Evolutionary conservation across 1,140 invertebrate genomes (phyloP).

Genomic region (Ladona fulva): DNA sequence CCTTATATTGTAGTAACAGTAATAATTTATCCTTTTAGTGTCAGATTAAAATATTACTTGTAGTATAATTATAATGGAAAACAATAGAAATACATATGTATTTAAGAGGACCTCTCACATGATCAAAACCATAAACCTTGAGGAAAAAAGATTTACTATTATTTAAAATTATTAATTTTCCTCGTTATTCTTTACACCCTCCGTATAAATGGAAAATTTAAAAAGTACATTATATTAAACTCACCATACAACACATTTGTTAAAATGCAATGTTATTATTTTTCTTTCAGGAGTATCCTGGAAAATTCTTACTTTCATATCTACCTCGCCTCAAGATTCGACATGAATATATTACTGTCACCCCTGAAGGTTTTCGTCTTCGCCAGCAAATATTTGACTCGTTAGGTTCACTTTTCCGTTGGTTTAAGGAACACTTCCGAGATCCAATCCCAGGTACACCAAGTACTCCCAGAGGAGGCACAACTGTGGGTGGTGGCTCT

Average conservation of each 20-base stretch:
- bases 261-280: slow-evolving; percentile 4
- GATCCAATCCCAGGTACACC: slow-evolving; percentile 80
- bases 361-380: slow-evolving; percentile 82
- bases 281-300: slow-evolving; percentile 65
- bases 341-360: slow-evolving; percentile 88
- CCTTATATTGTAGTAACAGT: no score
- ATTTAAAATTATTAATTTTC: no score
- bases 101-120: no score
- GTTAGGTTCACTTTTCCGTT: slow-evolving; percentile 74
- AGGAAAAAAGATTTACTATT: no score
- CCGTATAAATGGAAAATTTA: no score
- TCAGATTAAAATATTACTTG: no score
- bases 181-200: no score
- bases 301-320: slow-evolving; percentile 92
- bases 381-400: slow-evolving; percentile 79
- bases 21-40: no score
- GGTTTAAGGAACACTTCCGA: slow-evolving; percentile 97
- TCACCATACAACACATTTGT: not conserved
- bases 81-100: no score
- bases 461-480: slow-evolving; percentile 48
- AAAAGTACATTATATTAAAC: no score
- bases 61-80: no score
- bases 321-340: slow-evolving; percentile 71
- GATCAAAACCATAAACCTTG: no score
- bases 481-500: not conserved